Evolutionary conservation across 2,888 invertebrate genomes (phyloP), one percentile per base, ranked within the genome.

Genomic region (Cyrtodaria siliqua): DNA sequence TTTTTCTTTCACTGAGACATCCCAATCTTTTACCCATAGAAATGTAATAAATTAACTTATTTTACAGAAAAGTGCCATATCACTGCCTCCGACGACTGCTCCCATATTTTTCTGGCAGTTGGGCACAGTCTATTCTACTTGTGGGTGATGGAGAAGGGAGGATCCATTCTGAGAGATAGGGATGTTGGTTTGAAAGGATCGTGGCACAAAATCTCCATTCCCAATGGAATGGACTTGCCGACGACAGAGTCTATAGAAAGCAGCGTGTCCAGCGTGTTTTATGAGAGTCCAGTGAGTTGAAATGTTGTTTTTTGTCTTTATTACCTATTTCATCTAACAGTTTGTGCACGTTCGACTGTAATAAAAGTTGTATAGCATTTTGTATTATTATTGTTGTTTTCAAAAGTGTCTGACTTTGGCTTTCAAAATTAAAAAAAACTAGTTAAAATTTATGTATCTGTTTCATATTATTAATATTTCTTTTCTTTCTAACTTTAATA

Each of bases 21-120:
- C n/a, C n/a, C n/a, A n/a, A n/a, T n/a, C n/a, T n/a, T n/a, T n/a
- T n/a, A n/a, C n/a, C n/a, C n/a, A n/a, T n/a, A n/a, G n/a, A n/a
- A n/a, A n/a, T n/a, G n/a, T n/a, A n/a, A n/a, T n/a, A n/a, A n/a
- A n/a, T n/a, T n/a, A n/a, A 33, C 33, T 33, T 33, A 9, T 3
- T 44, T 16, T 73, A n/a, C 62, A 87, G 88, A 83, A 56, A 57
- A 61, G 16, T 79, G 84, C 57, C 61, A 75, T 26, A 71, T 88
- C 12, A 87, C 75, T 76, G 80, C 89, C 3, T 87, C 90, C 3
- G 85, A 86, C 75, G 90, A 90, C 73, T 88, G 89, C 52, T 77
- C 73, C 8, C 83, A 87, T 60, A 56, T 91, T 9, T 72, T 91
- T 42, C 79, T 91, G 20, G 86, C 88, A 27, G 53, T 88, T 8